A percentile compares a stretch with the other conserved stretches of the same genome.
phyloP scores from a whole-genome alignment of 2,797 vertebrate genomes.

The Sternarchorhynchus goeldii region DNA sequence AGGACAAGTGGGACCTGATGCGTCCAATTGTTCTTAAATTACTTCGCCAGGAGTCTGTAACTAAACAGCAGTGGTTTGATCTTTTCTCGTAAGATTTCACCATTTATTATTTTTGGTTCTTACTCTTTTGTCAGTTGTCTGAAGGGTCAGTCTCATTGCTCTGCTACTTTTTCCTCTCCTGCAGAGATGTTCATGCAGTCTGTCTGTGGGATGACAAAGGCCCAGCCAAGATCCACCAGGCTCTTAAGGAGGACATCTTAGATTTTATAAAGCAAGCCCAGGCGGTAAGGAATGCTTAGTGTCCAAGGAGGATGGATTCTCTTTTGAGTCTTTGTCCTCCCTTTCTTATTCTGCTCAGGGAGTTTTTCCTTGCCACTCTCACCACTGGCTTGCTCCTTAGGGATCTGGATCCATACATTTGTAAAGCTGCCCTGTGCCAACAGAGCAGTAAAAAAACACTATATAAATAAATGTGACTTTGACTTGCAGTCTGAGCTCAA shows the following conservation, averaged over 20 bases:
- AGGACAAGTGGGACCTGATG: slow-evolving; percentile 99
- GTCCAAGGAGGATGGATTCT: slow-evolving; percentile 47
- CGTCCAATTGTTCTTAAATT: slow-evolving; percentile 96
- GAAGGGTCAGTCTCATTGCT: neutral
- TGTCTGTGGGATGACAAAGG: slow-evolving; percentile 99
- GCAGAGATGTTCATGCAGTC: slow-evolving; percentile 96
- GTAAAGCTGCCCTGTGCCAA: too few relatives aligned
- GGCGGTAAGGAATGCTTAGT: slow-evolving; percentile 72
- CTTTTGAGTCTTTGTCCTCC: too few relatives aligned
- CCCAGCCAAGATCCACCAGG: slow-evolving; percentile 98
- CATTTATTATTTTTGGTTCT: neutral
- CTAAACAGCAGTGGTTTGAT: slow-evolving; percentile 98
- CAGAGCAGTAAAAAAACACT: too few relatives aligned
- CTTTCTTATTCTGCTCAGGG: too few relatives aligned
- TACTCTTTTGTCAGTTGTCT: neutral
- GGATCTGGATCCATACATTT: too few relatives aligned
- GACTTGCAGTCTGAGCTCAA: neutral
- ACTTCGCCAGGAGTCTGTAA: slow-evolving; percentile 96
- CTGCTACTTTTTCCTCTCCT: neutral
- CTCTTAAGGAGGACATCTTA: slow-evolving; percentile 98
- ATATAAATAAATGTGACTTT: too few relatives aligned
- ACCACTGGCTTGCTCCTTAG: too few relatives aligned
- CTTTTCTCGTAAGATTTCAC: slow-evolving; percentile 89
- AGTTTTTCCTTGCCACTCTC: too few relatives aligned
- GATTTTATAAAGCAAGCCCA: slow-evolving; percentile 99